Percentiles rank a stretch among this genome's conserved stretches.
Conservation (phyloP, 2,113 vertebrate species). For the Hippolais icterina region DNA sequence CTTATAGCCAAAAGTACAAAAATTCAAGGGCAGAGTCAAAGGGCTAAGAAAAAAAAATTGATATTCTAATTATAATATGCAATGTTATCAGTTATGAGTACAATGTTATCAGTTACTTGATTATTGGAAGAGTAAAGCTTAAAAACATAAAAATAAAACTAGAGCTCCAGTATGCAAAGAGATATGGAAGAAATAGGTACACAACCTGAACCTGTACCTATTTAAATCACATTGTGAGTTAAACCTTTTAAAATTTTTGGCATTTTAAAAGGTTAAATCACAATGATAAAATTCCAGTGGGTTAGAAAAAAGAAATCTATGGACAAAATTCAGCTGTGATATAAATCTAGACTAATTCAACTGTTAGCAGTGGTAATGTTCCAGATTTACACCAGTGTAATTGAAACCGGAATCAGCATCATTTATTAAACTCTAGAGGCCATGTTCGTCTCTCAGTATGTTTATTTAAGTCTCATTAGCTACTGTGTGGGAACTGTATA, state of each 20-base stretch:
- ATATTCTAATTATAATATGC: background rate
- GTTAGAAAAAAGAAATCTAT: background rate
- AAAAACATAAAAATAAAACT: background rate
- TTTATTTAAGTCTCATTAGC: slow-evolving; percentile 65
- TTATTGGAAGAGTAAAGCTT: background rate
- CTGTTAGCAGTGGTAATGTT: background rate
- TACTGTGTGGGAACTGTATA: slow-evolving; percentile 46
- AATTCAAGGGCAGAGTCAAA: background rate
- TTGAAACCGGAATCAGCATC: slow-evolving; percentile 39
- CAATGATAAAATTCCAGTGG: background rate
- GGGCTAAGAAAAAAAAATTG: background rate
- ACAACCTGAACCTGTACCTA: no score
- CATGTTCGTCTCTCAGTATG: slow-evolving; percentile 34
- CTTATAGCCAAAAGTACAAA: background rate
- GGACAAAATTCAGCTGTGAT: background rate
- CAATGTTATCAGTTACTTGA: background rate
- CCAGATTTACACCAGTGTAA: slow-evolving; percentile 56
- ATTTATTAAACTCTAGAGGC: slow-evolving; percentile 59
- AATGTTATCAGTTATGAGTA: background rate
- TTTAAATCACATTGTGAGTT: no score
- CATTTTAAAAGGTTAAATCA: background rate
- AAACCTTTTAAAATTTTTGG: no score
- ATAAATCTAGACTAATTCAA: slow-evolving; percentile 21
- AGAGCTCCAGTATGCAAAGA: background rate
- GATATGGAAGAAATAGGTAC: background rate